Conservation (phyloP, 2,888 invertebrate genomes). For the Epistrophe grossulariae region DNA sequence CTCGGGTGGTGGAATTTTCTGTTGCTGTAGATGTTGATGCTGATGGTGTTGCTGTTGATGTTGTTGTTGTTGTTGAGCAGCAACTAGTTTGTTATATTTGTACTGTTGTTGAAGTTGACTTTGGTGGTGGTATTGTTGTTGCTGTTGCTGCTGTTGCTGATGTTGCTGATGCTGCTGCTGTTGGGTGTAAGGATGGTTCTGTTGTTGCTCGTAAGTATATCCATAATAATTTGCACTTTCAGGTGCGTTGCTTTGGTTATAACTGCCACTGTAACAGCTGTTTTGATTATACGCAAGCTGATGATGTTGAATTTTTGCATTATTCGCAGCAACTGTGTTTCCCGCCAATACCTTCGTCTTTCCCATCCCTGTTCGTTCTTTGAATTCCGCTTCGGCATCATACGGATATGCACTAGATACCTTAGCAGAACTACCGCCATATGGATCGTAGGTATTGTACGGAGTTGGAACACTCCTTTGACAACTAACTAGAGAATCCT, state of each 20-base stretch:
- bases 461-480: constrained; percentile 48
- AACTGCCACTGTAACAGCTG: constrained; percentile 62
- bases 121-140: constrained; percentile 34
- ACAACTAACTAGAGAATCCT: constrained; percentile 63
- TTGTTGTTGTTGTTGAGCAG: constrained; percentile 48
- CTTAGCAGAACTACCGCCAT: constrained; percentile 57
- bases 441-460: constrained; percentile 76
- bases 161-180: constrained; percentile 37
- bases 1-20: constrained; percentile 67
- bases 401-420: constrained; percentile 63
- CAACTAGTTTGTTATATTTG: constrained; percentile 32
- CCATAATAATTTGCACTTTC: constrained; percentile 63
- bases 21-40: constrained; percentile 40
- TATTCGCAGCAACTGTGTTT: not conserved
- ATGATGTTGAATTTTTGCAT: constrained; percentile 53
- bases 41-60: constrained; percentile 62
- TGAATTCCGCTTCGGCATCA: constrained; percentile 68
- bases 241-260: constrained; percentile 31
- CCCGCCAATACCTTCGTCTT: constrained; percentile 59
- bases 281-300: constrained; percentile 51
- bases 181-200: constrained; percentile 16
- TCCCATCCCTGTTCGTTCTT: constrained; percentile 67
- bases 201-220: constrained; percentile 65
- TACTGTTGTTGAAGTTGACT: constrained; percentile 43
- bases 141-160: constrained; percentile 38